phyloP scores from a whole-genome alignment of 1,140 invertebrate genomes.

The Drosophila repletoides region DNA sequence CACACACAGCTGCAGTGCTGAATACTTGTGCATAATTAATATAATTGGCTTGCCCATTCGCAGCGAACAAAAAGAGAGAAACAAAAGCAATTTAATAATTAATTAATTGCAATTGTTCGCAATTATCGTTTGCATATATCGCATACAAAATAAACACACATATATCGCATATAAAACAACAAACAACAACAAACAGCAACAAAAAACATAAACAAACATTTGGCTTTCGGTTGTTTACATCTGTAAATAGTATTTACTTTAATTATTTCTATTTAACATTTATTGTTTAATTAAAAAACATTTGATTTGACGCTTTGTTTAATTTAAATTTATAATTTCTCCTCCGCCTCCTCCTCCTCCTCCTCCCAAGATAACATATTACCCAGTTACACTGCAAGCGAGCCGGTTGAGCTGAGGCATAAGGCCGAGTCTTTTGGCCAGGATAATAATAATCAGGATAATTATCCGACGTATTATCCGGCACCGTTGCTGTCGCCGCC shows the following conservation, averaged over 20 bases:
- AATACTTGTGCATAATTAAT: conserved; percentile 62
- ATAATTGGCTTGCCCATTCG: conserved; percentile 67
- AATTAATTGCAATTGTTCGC: conserved; percentile 57
- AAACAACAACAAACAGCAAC: no score
- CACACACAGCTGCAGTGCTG: conserved; percentile 7
- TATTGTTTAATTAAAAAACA: conserved; percentile 43
- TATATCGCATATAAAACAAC: conserved; percentile 2
- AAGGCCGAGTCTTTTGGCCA: conserved; percentile 21
- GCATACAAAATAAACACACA: conserved; percentile 8
- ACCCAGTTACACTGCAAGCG: conserved; percentile 33
- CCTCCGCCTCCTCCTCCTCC: not conserved
- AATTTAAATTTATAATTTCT: conserved; percentile 36
- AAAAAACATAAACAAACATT: conserved; percentile 9
- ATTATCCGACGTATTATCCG: conserved; percentile 53
- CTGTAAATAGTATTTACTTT: conserved; percentile 58
- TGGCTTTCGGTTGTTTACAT: conserved; percentile 54
- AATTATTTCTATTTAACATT: conserved; percentile 41
- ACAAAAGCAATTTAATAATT: conserved; percentile 60
- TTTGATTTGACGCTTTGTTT: conserved; percentile 47
- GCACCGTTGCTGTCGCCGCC: conserved; percentile 43
- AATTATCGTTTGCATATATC: conserved; percentile 42
- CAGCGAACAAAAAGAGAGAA: conserved; percentile 27
- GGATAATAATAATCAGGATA: conserved; percentile 50
- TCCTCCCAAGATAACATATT: conserved; percentile 55
- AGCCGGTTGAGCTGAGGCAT: conserved; percentile 48